Evolutionary conservation across 2,888 invertebrate genomes (phyloP).

Genomic region (Carterocephalus palaemon): DNA sequence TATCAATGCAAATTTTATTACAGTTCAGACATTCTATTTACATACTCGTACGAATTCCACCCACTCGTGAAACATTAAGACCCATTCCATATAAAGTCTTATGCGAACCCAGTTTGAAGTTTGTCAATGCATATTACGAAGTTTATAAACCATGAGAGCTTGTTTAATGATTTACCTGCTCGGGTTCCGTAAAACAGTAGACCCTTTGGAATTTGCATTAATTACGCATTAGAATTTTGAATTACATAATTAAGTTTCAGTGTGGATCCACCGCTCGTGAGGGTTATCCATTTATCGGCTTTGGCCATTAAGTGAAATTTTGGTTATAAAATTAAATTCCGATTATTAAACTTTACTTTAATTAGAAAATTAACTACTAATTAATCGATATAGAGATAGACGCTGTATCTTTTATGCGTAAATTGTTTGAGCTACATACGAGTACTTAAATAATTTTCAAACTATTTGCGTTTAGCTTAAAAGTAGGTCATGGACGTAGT

Average conservation of each 20-base stretch:
- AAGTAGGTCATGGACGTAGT: too few relatives aligned
- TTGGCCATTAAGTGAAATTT: too few relatives aligned
- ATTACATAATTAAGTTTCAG: slow-evolving; percentile 54
- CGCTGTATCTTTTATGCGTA: too few relatives aligned
- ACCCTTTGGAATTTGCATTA: slow-evolving; percentile 66
- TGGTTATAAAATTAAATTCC: too few relatives aligned
- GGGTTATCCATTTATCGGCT: slow-evolving; percentile 8
- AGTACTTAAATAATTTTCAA: too few relatives aligned
- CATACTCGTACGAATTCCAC: too few relatives aligned
- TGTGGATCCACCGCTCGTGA: slow-evolving; percentile 39
- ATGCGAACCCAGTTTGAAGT: slow-evolving; percentile 6
- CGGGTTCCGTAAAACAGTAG: slow-evolving; percentile 49
- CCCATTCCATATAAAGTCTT: slow-evolving; percentile 3
- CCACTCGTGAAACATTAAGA: slow-evolving; percentile 3
- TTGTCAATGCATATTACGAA: slow-evolving; percentile 29
- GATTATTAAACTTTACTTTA: too few relatives aligned
- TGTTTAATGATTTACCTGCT: slow-evolving; percentile 56
- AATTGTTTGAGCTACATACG: too few relatives aligned
- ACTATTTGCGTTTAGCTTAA: too few relatives aligned
- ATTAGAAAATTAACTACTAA: too few relatives aligned
- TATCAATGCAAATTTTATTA: slow-evolving; percentile 6
- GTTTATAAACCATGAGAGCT: slow-evolving; percentile 39
- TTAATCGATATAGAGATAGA: too few relatives aligned
- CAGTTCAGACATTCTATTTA: slow-evolving; percentile 9
- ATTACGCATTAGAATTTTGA: slow-evolving; percentile 61